Conservation (phyloP, 2,113 vertebrate species). For the Laticauda colubrina region DNA sequence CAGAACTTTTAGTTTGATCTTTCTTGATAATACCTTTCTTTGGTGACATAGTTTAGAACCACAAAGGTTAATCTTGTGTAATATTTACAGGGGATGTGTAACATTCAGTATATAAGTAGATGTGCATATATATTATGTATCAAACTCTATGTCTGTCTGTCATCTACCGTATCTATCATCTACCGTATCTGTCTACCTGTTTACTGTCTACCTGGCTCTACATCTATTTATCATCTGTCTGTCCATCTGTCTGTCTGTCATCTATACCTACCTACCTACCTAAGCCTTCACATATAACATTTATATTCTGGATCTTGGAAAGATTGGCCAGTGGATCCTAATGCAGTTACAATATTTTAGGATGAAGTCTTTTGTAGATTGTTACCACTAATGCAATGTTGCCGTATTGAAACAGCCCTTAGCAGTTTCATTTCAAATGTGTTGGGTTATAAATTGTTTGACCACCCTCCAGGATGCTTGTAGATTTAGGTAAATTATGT, state of each 20-base stretch:
- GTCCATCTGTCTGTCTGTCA: neutral
- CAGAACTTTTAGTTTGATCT: neutral
- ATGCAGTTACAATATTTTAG: conserved; percentile 24
- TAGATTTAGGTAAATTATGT: neutral
- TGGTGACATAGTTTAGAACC: neutral
- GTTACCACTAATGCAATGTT: neutral
- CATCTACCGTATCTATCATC: neutral
- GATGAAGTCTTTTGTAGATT: neutral
- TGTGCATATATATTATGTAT: neutral
- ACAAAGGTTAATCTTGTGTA: neutral
- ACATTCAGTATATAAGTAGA: neutral
- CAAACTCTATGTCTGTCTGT: neutral
- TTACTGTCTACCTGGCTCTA: too few species aligned
- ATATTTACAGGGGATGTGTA: neutral
- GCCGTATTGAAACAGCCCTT: neutral
- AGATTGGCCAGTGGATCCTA: conserved; percentile 13
- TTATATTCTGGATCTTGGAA: conserved; percentile 2
- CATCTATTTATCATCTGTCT: too few species aligned
- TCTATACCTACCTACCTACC: neutral
- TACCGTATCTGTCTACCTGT: neutral
- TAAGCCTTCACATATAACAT: neutral
- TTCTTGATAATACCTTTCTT: neutral
- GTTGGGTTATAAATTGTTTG: neutral
- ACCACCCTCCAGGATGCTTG: neutral
- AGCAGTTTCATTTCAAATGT: neutral